Conservation (phyloP, 2,797 vertebrate genomes). For the Apogon talboti region DNA sequence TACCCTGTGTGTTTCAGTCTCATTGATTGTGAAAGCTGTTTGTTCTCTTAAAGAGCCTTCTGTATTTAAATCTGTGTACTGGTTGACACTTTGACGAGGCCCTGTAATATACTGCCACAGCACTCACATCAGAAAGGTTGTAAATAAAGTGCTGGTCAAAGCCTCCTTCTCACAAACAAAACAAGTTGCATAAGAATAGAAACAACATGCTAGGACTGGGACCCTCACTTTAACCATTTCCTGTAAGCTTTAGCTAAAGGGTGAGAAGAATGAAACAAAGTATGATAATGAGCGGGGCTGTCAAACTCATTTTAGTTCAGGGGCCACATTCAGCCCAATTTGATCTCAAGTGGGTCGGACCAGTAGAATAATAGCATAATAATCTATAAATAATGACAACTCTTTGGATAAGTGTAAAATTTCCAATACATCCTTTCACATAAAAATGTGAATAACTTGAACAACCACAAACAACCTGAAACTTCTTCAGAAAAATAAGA, state of each 20-base stretch:
- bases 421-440: too few species aligned
- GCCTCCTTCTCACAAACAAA: not conserved
- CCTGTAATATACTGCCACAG: not conserved
- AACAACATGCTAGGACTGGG: not conserved
- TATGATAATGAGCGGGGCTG: too few species aligned
- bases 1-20: not conserved
- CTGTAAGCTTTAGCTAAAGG: not conserved
- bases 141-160: conserved; percentile 1
- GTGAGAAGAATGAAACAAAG: too few species aligned
- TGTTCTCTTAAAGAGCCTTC: conserved; percentile 3
- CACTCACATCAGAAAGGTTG: conserved; percentile 10
- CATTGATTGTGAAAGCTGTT: not conserved
- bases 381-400: too few species aligned
- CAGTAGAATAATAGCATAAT: too few species aligned
- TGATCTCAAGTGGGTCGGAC: too few species aligned
- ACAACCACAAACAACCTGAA: too few species aligned
- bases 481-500: too few species aligned
- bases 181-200: conserved; percentile 1
- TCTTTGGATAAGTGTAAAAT: too few species aligned
- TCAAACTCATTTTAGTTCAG: too few species aligned
- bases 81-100: conserved; percentile 18
- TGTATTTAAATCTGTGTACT: conserved; percentile 10
- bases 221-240: not conserved
- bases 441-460: too few species aligned
- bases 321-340: too few species aligned